Conservation (phyloP, 2,797 vertebrate species). For the Sandelia bainsii region DNA sequence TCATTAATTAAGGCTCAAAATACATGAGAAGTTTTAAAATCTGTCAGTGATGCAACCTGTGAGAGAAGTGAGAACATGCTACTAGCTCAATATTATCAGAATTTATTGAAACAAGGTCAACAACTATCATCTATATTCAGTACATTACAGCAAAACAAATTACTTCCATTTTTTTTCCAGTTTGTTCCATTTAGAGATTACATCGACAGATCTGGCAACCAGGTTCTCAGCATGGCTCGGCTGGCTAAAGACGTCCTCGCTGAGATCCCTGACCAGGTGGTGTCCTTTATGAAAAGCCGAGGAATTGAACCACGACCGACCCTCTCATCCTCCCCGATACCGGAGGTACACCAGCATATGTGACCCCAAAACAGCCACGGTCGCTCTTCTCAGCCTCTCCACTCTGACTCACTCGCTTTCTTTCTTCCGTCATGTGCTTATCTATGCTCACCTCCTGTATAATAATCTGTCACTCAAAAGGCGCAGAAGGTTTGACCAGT, state of each 20-base stretch:
- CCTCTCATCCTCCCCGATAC: conserved; percentile 73
- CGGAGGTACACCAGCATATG: conserved; percentile 70
- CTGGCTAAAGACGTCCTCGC: conserved; percentile 93
- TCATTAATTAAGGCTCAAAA: conserved; percentile 33
- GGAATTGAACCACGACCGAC: conserved; percentile 87
- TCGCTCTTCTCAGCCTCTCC: conserved; percentile 9
- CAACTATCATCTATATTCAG: not conserved
- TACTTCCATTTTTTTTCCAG: conserved; percentile 72
- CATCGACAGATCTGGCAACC: conserved; percentile 94
- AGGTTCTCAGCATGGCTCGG: conserved; percentile 96
- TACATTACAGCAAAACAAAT: too few relatives aligned
- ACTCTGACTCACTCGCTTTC: not conserved
- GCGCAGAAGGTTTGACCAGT: conserved; percentile 16
- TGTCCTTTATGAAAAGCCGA: conserved; percentile 92
- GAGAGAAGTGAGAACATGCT: not conserved
- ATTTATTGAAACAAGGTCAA: not conserved
- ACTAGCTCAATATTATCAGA: not conserved
- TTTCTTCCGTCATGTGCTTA: conserved; percentile 6
- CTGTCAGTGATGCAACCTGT: conserved; percentile 9
- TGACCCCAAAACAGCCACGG: conserved; percentile 38
- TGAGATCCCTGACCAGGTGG: conserved; percentile 93
- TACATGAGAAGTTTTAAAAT: conserved; percentile 15
- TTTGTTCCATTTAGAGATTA: conserved; percentile 99
- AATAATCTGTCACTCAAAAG: conserved; percentile 29
- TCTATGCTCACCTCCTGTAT: conserved; percentile 10